Conservation (phyloP, 2,888 invertebrate genomes). For the Oligia fasciuncula region DNA sequence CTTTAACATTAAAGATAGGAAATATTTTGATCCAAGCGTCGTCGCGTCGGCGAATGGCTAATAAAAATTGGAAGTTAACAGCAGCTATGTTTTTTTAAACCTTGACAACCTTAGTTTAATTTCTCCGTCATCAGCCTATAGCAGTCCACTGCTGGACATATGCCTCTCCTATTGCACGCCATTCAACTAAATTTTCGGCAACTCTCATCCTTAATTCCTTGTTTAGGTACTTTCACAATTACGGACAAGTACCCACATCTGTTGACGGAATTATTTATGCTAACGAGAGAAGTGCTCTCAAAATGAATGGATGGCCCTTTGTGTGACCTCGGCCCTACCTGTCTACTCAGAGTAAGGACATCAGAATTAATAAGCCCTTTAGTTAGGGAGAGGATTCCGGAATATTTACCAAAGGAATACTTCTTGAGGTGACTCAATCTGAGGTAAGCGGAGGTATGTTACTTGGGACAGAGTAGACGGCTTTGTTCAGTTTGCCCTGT, state of each 20-base stretch:
- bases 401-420: constrained; percentile 81
- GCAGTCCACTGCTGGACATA: neutral
- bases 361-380: constrained; percentile 84
- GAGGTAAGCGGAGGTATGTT: constrained; percentile 61
- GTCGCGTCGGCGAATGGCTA: too few relatives aligned
- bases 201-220: neutral
- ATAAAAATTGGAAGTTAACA: too few relatives aligned
- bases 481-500: constrained; percentile 44
- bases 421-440: constrained; percentile 73
- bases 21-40: too few relatives aligned
- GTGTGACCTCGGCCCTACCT: constrained; percentile 76
- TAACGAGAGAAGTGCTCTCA: constrained; percentile 74
- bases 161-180: neutral
- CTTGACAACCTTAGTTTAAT: neutral
- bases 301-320: constrained; percentile 80
- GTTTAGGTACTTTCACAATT: constrained; percentile 43
- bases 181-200: neutral
- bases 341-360: constrained; percentile 78
- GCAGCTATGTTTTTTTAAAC: neutral
- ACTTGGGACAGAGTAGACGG: constrained; percentile 40
- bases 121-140: neutral
- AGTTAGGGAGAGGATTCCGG: constrained; percentile 73
- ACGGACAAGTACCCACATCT: constrained; percentile 58
- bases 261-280: constrained; percentile 78
- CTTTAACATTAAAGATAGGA: neutral